Conservation (phyloP, 2,113 vertebrate genomes). For the Rhinolophus sinicus region DNA sequence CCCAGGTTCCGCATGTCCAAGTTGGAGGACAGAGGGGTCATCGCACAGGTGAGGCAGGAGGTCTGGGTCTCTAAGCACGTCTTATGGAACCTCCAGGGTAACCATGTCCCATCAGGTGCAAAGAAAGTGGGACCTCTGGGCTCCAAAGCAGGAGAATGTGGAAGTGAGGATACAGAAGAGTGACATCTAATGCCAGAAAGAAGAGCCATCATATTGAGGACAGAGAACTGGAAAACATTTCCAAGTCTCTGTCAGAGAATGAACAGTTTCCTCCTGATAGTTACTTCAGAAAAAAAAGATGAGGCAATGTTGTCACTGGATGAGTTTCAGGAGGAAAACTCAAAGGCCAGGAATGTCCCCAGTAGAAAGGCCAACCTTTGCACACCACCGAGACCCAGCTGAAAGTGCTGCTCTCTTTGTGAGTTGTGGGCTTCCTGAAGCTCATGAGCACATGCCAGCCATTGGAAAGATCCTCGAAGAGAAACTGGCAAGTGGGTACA, state of each 20-base stretch:
- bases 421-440: not conserved
- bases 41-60: fast-evolving
- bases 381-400: not conserved
- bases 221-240: not conserved
- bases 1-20: not conserved
- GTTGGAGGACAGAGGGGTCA: not conserved
- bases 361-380: not conserved
- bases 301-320: not conserved
- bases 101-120: not conserved
- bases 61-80: not conserved
- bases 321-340: not conserved
- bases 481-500: not conserved
- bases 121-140: not conserved
- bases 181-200: not conserved
- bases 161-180: not conserved
- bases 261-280: not conserved
- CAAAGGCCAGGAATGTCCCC: not conserved
- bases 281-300: slow-evolving; percentile 13
- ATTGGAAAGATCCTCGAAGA: slow-evolving; percentile 39
- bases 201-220: not conserved
- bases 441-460: slow-evolving; percentile 7
- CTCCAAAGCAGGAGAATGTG: not conserved
- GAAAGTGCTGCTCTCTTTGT: not conserved
- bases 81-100: not conserved
- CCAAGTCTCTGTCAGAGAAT: not conserved